A percentile compares a stretch with the other conserved stretches of the same genome.
These are phyloP conservation scores for Diploscapter pachys DNA, from an alignment of 1,140 invertebrate species.

Conservation along the genomic window DNA sequence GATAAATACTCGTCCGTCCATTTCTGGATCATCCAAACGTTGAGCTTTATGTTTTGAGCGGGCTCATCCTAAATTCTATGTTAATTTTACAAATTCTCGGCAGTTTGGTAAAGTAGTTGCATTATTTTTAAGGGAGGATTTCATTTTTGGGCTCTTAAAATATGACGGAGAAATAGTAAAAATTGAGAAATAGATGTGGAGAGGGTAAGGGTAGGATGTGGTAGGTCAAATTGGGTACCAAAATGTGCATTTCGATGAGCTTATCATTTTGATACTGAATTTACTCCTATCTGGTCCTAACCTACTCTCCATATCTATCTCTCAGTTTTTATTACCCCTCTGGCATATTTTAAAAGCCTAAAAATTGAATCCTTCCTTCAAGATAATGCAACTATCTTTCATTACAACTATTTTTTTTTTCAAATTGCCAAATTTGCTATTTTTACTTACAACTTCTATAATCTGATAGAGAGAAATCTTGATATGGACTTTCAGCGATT, in stretches of 20 bases:
- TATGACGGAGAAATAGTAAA: too few species aligned
- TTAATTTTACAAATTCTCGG: not conserved
- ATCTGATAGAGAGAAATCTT: slow-evolving; percentile 56
- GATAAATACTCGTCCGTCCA: slow-evolving; percentile 54
- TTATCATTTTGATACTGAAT: too few species aligned
- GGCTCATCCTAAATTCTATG: slow-evolving; percentile 50
- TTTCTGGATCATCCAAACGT: slow-evolving; percentile 58
- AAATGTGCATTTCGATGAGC: too few species aligned
- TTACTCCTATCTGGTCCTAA: not conserved
- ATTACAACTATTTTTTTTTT: not conserved
- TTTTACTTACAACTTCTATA: slow-evolving; percentile 47
- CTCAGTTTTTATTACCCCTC: too few species aligned
- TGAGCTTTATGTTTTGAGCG: slow-evolving; percentile 55
- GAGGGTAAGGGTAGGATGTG: too few species aligned
- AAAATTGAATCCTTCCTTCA: not conserved
- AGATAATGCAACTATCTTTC: too few species aligned
- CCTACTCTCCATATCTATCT: too few species aligned
- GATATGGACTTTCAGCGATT: slow-evolving; percentile 52
- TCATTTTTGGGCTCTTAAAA: too few species aligned
- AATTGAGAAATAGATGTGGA: too few species aligned
- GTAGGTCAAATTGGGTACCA: too few species aligned
- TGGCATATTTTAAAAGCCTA: not conserved
- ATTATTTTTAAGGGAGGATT: not conserved
- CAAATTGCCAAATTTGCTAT: not conserved
- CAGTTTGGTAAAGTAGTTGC: too few species aligned